Conservation (phyloP, 2,113 vertebrate species). For the Globicephala melas region DNA sequence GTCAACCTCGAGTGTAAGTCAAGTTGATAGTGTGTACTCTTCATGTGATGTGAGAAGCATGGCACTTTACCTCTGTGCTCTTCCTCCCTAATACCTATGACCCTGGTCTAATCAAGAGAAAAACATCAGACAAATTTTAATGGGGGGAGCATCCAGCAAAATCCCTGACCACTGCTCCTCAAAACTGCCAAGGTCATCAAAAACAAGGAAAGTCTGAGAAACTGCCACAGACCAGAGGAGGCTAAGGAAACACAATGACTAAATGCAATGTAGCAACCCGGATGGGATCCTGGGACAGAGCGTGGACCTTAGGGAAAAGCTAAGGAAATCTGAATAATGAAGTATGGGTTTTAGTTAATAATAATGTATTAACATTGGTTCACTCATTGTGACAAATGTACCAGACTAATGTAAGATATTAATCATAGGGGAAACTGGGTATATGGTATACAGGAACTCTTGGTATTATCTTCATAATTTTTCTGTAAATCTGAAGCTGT, state of each 20-base stretch:
- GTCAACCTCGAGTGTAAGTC: neutral
- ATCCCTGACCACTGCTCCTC: neutral
- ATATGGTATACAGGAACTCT: neutral
- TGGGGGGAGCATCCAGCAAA: neutral
- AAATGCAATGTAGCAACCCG: neutral
- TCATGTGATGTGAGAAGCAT: neutral
- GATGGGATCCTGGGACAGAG: neutral
- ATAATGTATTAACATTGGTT: neutral
- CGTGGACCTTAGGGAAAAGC: neutral
- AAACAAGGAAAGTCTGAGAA: neutral
- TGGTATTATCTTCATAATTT: neutral
- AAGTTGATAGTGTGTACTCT: accelerated
- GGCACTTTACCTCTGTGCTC: neutral
- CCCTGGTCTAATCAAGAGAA: neutral
- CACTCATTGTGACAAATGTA: neutral
- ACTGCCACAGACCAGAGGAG: neutral
- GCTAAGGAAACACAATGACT: neutral
- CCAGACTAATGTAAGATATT: neutral
- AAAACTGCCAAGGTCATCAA: neutral
- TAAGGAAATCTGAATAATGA: neutral
- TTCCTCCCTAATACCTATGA: neutral
- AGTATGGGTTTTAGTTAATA: neutral
- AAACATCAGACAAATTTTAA: neutral
- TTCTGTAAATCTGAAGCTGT: neutral
- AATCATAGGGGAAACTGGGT: neutral